Percentiles rank a stretch among this genome's conserved stretches.
Conservation (phyloP, 2,797 vertebrate species). For the Pangasius larnaudii region DNA sequence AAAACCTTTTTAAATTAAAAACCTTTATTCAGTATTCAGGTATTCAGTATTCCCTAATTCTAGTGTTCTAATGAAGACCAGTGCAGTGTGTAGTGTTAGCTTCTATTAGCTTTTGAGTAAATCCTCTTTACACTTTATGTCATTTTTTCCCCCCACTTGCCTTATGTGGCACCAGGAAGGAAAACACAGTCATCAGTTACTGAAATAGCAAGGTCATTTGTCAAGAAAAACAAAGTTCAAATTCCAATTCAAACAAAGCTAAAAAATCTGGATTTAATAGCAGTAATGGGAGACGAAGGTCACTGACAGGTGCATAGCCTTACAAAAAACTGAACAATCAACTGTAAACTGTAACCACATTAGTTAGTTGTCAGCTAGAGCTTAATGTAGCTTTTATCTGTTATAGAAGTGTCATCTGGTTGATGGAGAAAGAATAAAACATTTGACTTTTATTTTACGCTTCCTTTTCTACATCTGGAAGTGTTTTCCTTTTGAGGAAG, state of each 20-base stretch:
- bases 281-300: too few relatives aligned
- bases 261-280: background rate
- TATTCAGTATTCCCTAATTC: background rate
- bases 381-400: background rate
- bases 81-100: background rate
- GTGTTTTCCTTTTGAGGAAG: conserved; percentile 18
- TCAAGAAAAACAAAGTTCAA: background rate
- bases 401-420: background rate
- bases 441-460: background rate
- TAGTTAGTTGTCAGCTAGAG: background rate
- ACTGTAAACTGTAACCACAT: background rate
- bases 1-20: background rate
- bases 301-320: background rate
- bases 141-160: background rate
- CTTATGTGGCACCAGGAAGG: background rate
- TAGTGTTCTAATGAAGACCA: background rate
- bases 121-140: background rate
- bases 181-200: background rate
- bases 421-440: background rate
- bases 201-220: background rate
- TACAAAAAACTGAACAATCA: background rate
- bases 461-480: conserved; percentile 26
- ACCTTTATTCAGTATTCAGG: background rate
- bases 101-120: background rate
- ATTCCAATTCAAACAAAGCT: background rate